Evolutionary conservation across 2,888 invertebrate species (phyloP).

Genomic region (Ophion costatus): DNA sequence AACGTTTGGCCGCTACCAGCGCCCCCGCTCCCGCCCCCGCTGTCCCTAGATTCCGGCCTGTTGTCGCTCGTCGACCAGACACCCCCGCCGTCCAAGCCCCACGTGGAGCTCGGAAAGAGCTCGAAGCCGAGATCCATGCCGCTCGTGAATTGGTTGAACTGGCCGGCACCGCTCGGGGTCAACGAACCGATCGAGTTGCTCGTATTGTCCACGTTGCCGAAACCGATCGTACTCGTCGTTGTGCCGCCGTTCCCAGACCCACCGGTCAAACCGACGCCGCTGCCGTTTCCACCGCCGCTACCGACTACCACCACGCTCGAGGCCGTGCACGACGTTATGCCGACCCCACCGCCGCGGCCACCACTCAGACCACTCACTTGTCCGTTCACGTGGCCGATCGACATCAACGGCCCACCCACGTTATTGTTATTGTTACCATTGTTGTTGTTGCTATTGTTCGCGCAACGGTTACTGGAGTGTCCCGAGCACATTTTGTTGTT

Average conservation of each 20-base stretch:
- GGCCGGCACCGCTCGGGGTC: constrained; percentile 68
- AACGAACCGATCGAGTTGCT: constrained; percentile 81
- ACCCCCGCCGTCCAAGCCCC: constrained; percentile 84
- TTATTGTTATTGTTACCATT: constrained; percentile 83
- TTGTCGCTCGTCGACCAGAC: constrained; percentile 77
- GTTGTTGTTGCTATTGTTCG: constrained; percentile 80
- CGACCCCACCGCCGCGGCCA: constrained; percentile 71
- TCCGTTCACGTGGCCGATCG: constrained; percentile 89
- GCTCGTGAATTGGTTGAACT: constrained; percentile 79
- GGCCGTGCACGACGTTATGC: constrained; percentile 35
- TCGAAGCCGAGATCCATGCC: constrained; percentile 88
- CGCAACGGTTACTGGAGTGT: constrained; percentile 81
- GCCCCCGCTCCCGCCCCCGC: constrained; percentile 72
- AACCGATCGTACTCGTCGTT: constrained; percentile 39
- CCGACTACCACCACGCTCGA: constrained; percentile 73
- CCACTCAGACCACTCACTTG: constrained; percentile 78
- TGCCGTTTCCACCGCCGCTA: constrained; percentile 67
- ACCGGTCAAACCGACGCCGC: constrained; percentile 51
- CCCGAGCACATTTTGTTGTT: constrained; percentile 82
- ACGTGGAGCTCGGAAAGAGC: constrained; percentile 87
- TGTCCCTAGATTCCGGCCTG: constrained; percentile 88
- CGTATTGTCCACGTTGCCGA: constrained; percentile 71
- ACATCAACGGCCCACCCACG: constrained; percentile 90
- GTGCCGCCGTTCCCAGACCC: constrained; percentile 47
- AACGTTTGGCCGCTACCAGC: constrained; percentile 77